Conservation (phyloP, 2,888 invertebrate species). For the Mythimna ferrago region DNA sequence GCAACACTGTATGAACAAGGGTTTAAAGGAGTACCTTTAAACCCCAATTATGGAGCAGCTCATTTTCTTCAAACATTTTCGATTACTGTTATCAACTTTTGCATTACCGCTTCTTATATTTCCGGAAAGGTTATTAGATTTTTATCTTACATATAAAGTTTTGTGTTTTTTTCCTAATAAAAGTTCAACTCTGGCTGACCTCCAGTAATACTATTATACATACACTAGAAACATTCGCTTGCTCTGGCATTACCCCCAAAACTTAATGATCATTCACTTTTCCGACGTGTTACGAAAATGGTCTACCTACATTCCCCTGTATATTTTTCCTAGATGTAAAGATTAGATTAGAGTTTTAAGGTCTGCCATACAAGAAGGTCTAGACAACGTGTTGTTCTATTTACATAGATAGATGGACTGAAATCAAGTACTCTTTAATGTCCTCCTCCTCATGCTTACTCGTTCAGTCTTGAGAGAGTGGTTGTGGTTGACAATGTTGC, state of each 20-base stretch:
- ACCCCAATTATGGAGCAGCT: no score
- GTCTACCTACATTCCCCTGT: background rate
- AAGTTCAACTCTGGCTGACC: constrained; percentile 13
- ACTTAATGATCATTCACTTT: constrained; percentile 15
- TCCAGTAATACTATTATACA: constrained; percentile 20
- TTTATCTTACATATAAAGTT: constrained; percentile 1
- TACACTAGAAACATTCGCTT: constrained; percentile 7
- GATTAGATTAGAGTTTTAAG: constrained; percentile 5
- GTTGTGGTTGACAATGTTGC: no score
- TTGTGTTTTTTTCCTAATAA: background rate
- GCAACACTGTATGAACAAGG: no score
- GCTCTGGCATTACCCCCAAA: constrained; percentile 11
- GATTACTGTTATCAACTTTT: no score
- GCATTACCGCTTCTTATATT: no score
- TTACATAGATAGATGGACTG: no score
- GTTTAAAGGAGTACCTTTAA: no score
- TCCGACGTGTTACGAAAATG: constrained; percentile 12
- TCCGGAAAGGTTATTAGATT: background rate
- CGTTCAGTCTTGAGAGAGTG: no score
- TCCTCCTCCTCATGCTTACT: no score
- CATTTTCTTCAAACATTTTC: no score
- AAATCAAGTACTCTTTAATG: no score
- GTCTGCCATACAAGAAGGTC: background rate
- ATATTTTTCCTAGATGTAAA: constrained; percentile 11
- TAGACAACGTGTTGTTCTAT: no score